Percentiles rank a stretch among this genome's conserved stretches.
phyloP scores from a whole-genome alignment of 92 coral and sea anemone genomes.

The Parazoanthus darwini region DNA sequence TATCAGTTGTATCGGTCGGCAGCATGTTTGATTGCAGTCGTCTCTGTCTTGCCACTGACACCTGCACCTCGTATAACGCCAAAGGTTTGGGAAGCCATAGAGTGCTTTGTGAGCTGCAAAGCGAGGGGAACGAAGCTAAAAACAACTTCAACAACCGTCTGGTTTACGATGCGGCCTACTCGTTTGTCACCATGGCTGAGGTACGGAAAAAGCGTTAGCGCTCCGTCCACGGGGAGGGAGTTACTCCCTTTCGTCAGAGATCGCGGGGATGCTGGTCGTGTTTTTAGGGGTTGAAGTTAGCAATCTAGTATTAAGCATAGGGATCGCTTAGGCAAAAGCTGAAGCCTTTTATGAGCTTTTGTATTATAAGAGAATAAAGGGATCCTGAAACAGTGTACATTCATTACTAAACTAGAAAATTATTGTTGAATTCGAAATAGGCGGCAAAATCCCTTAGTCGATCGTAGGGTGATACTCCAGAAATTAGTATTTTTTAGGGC shows the following conservation, averaged over 20 bases:
- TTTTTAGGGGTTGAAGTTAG: too few relatives aligned
- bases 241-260: neutral
- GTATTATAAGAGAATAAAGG: too few relatives aligned
- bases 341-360: too few relatives aligned
- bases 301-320: too few relatives aligned
- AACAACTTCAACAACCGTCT: neutral
- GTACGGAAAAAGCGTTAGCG: neutral
- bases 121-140: neutral
- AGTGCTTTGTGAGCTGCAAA: constrained; percentile 12
- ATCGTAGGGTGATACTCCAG: too few relatives aligned
- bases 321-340: too few relatives aligned
- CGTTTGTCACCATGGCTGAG: constrained; percentile 1
- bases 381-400: too few relatives aligned
- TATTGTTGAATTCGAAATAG: too few relatives aligned
- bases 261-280: too few relatives aligned
- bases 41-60: neutral
- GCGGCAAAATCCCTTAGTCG: too few relatives aligned
- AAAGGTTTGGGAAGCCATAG: neutral
- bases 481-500: too few relatives aligned
- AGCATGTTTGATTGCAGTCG: neutral
- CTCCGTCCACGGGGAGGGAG: neutral
- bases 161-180: neutral
- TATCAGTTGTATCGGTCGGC: neutral
- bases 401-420: too few relatives aligned
- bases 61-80: constrained; percentile 7